Base-by-base conservation (phyloP, 2,888 invertebrate genomes). In the Drosophila flavopinicola region DNA sequence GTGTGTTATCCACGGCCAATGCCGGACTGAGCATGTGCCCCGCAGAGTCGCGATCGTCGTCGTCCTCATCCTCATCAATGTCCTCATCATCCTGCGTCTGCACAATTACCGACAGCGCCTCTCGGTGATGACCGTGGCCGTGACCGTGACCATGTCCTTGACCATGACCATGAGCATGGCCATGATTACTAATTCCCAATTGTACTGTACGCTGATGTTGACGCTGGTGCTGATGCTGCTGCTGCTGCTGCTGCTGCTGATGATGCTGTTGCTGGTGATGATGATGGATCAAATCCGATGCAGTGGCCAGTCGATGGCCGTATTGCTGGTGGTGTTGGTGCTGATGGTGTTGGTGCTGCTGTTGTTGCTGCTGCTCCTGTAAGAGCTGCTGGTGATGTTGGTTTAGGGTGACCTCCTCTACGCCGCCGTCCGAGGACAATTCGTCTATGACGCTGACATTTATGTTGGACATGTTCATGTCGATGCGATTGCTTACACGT, bases 1-100 rank as follows among this genome's bases (percentile, higher is more conserved):
- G 92, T 66, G 93, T 91, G 60, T 92, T 91, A 52, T 93, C 80
- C 83, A 92, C 93, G 47, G 93, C 93, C 35, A 93, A 89, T 77
- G 93, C 93, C 20, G 93, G 93, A 89, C 93, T 93, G 25, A 94
- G 91, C 38, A 93, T 89, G 73, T 93, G 93, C 6, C 56, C 70
- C 1, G 75, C 42, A 0, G 93, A 93, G 77, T 93, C 93, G 59
- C 92, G 92, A 75, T 93, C 93, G 77, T 93, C 92, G 6, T 77
- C 78, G 1, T 80, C 82, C 3, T 74, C 84, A 15, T 78, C 77
- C 0, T 74, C 93, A 79, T 93, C 93, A 54, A 51, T 60, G 6
- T 76, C 82, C 2, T 77, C 78, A 2, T 85, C 78, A 2, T 85
- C 88, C 63, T 93, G 93, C 20, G 92, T 91, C 77, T 93, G 93